These are phyloP conservation scores for Teleogryllus occipitalis DNA, from an alignment of 1,140 invertebrate genomes.

Conservation along the genomic window DNA sequence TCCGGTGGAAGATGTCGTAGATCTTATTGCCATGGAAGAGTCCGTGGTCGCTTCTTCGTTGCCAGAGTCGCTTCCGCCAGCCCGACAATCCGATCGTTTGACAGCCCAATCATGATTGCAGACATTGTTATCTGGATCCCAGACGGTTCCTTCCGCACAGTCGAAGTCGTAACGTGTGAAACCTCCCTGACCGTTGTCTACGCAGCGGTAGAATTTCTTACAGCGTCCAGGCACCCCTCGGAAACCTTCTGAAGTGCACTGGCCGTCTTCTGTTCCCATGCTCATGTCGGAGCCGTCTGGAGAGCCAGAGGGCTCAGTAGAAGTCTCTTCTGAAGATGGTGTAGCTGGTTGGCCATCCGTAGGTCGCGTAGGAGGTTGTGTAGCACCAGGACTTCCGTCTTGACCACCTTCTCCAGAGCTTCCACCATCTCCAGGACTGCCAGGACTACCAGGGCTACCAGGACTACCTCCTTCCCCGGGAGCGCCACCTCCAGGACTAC, in stretches of 20 bases:
- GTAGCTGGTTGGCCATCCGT: not conserved
- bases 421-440: conserved; percentile 10
- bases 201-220: conserved; percentile 58
- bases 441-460: not conserved
- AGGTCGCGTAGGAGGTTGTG: not conserved
- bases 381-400: not conserved
- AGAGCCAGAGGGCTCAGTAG: no score
- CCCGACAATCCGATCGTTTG: not conserved
- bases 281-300: not conserved
- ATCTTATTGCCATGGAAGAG: conserved; percentile 27
- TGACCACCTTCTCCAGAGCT: not conserved
- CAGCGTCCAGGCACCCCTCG: conserved; percentile 49
- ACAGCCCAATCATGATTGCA: conserved; percentile 50
- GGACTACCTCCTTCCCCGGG: not conserved
- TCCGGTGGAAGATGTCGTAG: conserved; percentile 27
- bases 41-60: conserved; percentile 20
- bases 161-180: conserved; percentile 51
- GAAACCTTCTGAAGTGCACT: conserved; percentile 31
- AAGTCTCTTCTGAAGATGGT: not conserved
- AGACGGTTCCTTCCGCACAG: conserved; percentile 56
- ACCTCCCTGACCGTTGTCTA: conserved; percentile 46
- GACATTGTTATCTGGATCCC: conserved; percentile 47
- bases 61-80: not conserved
- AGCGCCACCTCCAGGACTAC: no score
- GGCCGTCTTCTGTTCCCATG: not conserved